Conservation (phyloP, 1,140 invertebrate genomes). For the Galendromus occidentalis region DNA sequence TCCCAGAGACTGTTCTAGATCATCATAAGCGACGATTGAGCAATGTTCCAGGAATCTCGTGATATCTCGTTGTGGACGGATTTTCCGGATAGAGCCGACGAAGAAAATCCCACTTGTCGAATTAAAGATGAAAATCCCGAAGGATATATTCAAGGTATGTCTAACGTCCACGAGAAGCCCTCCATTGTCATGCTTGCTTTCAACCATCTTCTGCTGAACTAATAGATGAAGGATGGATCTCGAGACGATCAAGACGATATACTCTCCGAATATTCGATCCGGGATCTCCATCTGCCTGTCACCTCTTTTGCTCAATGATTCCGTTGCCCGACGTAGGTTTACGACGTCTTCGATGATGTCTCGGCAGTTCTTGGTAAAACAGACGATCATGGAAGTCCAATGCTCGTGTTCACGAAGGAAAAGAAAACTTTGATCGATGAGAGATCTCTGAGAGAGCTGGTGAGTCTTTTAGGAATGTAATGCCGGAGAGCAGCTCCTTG, state of each 20-base stretch:
- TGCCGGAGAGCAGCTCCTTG: neutral
- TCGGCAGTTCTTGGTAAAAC: neutral
- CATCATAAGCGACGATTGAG: neutral
- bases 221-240: neutral
- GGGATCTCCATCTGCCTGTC: neutral
- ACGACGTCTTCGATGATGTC: conserved; percentile 1
- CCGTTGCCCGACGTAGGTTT: neutral
- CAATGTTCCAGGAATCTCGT: neutral
- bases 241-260: neutral
- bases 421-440: neutral
- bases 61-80: neutral
- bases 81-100: neutral
- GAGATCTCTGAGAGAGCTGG: neutral
- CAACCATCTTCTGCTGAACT: neutral
- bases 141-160: neutral
- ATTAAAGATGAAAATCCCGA: neutral
- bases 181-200: neutral
- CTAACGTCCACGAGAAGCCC: neutral
- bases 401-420: neutral
- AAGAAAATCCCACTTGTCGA: neutral
- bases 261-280: neutral
- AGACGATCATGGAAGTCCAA: neutral
- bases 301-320: neutral
- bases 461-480: neutral
- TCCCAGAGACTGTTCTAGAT: neutral